phyloP scores from a whole-genome alignment of 2,113 vertebrate genomes.

The Triplophysa dalaica region DNA sequence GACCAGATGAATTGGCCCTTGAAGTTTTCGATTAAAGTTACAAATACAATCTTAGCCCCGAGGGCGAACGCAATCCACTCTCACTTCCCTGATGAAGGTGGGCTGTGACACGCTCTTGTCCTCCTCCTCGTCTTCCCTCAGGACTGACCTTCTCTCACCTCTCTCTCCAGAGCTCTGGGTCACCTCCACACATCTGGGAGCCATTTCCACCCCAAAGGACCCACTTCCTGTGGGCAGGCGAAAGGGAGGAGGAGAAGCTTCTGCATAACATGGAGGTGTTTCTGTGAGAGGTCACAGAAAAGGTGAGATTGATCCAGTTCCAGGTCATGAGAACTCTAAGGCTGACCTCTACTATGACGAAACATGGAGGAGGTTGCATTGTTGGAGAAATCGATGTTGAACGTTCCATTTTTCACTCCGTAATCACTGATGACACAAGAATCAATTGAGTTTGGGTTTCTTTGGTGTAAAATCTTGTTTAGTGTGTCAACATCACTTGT shows the following conservation, averaged over 20 bases:
- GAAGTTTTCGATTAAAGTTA: neutral
- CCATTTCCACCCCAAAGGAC: conserved; percentile 41
- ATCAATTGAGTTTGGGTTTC: too few species aligned
- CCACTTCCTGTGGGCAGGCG: conserved; percentile 53
- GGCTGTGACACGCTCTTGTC: conserved; percentile 3
- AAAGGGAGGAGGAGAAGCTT: neutral
- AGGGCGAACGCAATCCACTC: neutral
- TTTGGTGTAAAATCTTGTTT: too few species aligned
- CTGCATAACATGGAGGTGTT: conserved; percentile 40
- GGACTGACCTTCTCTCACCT: neutral
- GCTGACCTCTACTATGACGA: neutral
- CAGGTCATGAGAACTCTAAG: conserved; percentile 30
- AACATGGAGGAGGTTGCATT: neutral
- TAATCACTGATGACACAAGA: too few species aligned
- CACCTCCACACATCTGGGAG: conserved; percentile 55
- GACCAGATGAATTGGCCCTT: conserved; percentile 5
- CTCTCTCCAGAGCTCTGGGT: conserved; percentile 26
- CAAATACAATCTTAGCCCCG: neutral
- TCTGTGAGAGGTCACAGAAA: conserved; percentile 19
- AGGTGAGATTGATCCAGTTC: conserved; percentile 27
- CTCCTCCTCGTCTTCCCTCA: conserved; percentile 16
- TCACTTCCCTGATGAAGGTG: neutral
- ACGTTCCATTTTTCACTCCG: neutral
- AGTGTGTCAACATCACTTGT: too few species aligned
- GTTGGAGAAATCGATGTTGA: neutral